These are phyloP conservation scores for Chrysaora quinquecirrha DNA, from an alignment of 30 jellyfish, hydroid and myxozoan species.

Conservation along the genomic window DNA sequence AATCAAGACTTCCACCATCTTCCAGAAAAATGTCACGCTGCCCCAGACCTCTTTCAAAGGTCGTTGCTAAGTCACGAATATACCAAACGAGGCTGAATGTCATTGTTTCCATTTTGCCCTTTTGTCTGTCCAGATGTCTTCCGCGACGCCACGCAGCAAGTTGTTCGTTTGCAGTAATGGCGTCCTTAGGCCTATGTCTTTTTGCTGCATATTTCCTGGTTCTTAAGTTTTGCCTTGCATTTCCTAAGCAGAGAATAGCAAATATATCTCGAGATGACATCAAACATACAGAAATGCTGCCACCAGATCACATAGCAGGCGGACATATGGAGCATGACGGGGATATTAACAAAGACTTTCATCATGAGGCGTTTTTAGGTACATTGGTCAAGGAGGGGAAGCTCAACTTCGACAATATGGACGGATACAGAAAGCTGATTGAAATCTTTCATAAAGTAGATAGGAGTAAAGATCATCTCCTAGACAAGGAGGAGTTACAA, in stretches of 20 bases:
- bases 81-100: no score
- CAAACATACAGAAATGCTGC: constrained; percentile 74
- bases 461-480: constrained; percentile 58
- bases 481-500: constrained; percentile 72
- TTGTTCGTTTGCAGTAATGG: not conserved
- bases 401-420: constrained; percentile 68
- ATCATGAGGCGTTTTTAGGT: constrained; percentile 89
- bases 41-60: no score
- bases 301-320: constrained; percentile 92
- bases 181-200: not conserved
- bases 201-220: not conserved
- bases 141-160: constrained; percentile 2
- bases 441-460: constrained; percentile 80
- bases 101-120: no score
- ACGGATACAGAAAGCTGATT: constrained; percentile 80
- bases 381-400: constrained; percentile 84
- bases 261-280: constrained; percentile 75
- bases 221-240: constrained; percentile 5
- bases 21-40: no score
- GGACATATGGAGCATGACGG: constrained; percentile 95
- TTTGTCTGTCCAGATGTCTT: no score
- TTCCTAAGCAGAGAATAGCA: constrained; percentile 50
- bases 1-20: no score
- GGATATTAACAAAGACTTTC: constrained; percentile 81
- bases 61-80: no score